These are phyloP conservation scores for Dryadula phaetusa DNA, from an alignment of 2,888 invertebrate species.

Conservation along the genomic window DNA sequence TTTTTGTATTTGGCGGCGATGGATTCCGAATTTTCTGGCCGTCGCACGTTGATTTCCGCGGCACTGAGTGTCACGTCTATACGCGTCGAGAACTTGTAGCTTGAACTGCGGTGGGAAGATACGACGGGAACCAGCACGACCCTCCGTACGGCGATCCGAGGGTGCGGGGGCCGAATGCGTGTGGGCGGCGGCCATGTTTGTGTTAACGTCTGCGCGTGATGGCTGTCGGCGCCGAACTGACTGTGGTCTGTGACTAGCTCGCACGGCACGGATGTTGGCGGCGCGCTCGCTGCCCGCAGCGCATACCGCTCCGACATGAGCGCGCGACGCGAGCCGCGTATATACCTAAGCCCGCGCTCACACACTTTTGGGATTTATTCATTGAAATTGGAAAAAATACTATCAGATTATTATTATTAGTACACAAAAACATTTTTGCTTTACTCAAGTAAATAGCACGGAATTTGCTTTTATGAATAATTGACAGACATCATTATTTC, in stretches of 20 bases:
- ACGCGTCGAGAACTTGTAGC: constrained; percentile 94
- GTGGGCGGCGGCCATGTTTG: constrained; percentile 77
- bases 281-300: constrained; percentile 82
- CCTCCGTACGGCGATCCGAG: constrained; percentile 80
- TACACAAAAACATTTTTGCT: no score
- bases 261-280: constrained; percentile 78
- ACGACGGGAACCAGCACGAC: constrained; percentile 91
- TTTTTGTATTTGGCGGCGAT: constrained; percentile 95
- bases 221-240: constrained; percentile 82
- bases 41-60: constrained; percentile 95
- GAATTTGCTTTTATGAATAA: neutral
- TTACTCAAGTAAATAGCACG: no score
- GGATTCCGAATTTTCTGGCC: constrained; percentile 95
- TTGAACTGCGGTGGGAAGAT: constrained; percentile 96
- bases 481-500: neutral
- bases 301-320: constrained; percentile 74
- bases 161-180: constrained; percentile 77
- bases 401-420: no score
- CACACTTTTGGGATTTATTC: constrained; percentile 43
- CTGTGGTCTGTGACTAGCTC: constrained; percentile 84
- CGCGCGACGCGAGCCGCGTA: constrained; percentile 79
- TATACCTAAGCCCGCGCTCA: constrained; percentile 60
- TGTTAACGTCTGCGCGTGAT: constrained; percentile 74
- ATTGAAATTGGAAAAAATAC: no score
- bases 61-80: constrained; percentile 93